Evolutionary conservation across 2,113 vertebrate species (phyloP), one percentile per base, ranked within the genome.

Genomic region (Pithys albifrons): DNA sequence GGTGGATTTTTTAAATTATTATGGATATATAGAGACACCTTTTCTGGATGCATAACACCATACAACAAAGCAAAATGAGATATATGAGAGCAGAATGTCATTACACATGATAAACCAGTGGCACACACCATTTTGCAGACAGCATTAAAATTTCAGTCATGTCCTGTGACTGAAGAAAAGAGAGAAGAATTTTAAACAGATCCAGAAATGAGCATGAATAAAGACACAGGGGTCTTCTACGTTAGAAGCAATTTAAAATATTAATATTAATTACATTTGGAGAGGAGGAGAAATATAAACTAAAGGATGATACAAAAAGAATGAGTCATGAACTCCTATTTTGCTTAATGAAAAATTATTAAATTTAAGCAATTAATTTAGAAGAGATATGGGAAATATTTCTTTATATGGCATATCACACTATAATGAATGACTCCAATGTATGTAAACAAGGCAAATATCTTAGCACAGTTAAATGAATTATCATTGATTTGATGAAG

Each of bases 241-340:
- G 75, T 73, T 93, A 48, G 74, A 73, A 90, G 55, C 46, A 96
- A 96, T 95, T 93, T 81, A 80, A 80, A 90, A 79, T 41, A 88
- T 94, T 95, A 94, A 95, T 96, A 94, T 93, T 95, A 94, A 94
- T 95, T 94, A 94, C 75, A 33, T 80, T 93, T 88, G 58, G 75
- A 93, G 39, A 88, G 64, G 72, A 69, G 29, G 48, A 87, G 73
- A 95, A 83, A 85, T 88, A 80, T 64, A 94, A 96, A 96, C 69
- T 84, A 41, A 83, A 80, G 51, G 48, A 67, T 59, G 35, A 28
- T 77, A 86, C 74, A 4, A 70, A 80, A 85, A 85, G 86, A 79
- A 9, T 70, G 46, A 94, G 51, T 61, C 10, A 86, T 88, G 59
- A 88, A 71, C 43, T 91, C 41, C 24, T 81, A 14, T 71, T 93